Conservation (phyloP, 2,113 vertebrate genomes). For the Xiphophorus hellerii region DNA sequence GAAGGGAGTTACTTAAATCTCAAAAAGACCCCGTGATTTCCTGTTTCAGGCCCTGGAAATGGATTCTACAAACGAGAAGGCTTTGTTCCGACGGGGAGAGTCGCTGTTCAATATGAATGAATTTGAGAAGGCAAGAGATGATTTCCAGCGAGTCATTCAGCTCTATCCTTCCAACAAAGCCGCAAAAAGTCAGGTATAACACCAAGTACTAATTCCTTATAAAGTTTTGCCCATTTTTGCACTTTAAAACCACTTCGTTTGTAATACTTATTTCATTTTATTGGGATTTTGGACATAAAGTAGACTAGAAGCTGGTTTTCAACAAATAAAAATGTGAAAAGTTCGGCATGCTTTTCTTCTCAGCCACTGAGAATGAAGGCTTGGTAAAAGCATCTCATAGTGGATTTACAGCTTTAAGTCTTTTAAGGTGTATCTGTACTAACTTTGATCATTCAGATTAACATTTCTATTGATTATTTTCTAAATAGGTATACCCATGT, state of each 20-base stretch:
- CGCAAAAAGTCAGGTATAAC: slow-evolving; percentile 86
- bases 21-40: not conserved
- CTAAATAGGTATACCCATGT: too few relatives aligned
- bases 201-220: not conserved
- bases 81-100: slow-evolving; percentile 93
- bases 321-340: not conserved
- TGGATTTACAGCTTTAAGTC: too few relatives aligned
- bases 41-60: slow-evolving; percentile 86
- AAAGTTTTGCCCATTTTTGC: not conserved
- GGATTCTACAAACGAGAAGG: slow-evolving; percentile 91
- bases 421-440: too few relatives aligned
- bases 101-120: slow-evolving; percentile 91
- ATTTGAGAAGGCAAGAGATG: slow-evolving; percentile 87
- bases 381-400: too few relatives aligned
- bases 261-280: not conserved
- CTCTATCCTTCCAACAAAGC: slow-evolving; percentile 96
- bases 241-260: not conserved
- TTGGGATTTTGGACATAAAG: not conserved
- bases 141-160: slow-evolving; percentile 91
- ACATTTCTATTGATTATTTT: too few relatives aligned
- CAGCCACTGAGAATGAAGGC: too few relatives aligned
- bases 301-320: not conserved
- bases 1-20: not conserved
- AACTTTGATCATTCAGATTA: too few relatives aligned
- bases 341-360: not conserved